phyloP scores from a whole-genome alignment of 2,797 vertebrate species.

The Bradypodion pumilum region DNA sequence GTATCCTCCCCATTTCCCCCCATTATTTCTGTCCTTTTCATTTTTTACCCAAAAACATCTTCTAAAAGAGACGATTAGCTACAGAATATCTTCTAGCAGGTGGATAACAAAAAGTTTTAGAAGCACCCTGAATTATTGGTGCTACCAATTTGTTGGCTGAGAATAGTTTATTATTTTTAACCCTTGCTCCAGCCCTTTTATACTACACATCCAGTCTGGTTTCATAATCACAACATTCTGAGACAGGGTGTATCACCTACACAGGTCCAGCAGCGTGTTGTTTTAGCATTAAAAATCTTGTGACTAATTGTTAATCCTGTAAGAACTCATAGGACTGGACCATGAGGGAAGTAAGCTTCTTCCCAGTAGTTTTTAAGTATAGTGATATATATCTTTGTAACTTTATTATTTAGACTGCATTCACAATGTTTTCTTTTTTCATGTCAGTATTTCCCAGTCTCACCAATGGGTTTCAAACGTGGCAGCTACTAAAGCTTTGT shows the following conservation, averaged over 20 bases:
- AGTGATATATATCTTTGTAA: neutral
- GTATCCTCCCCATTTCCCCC: neutral
- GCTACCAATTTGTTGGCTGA: neutral
- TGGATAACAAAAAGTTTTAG: neutral
- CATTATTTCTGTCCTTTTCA: neutral
- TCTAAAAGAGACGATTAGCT: neutral
- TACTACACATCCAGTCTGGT: neutral
- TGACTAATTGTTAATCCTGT: neutral
- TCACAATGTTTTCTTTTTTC: neutral
- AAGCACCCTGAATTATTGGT: neutral
- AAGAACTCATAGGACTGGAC: neutral
- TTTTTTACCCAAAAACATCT: neutral
- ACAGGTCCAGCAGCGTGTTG: neutral
- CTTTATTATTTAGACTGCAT: conserved; percentile 18
- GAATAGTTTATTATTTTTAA: neutral
- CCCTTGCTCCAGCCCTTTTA: neutral
- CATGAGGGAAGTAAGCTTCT: neutral
- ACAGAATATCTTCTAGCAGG: neutral
- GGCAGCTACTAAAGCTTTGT: neutral
- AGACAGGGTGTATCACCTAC: neutral
- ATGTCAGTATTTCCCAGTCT: conserved; percentile 11
- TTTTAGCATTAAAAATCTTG: neutral
- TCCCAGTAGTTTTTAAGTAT: neutral
- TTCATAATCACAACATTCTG: neutral
- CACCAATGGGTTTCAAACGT: conserved; percentile 9